Evolutionary conservation across 2,888 invertebrate genomes (phyloP), one percentile per base, ranked within the genome.

Genomic region (Agrochola lychnidis): DNA sequence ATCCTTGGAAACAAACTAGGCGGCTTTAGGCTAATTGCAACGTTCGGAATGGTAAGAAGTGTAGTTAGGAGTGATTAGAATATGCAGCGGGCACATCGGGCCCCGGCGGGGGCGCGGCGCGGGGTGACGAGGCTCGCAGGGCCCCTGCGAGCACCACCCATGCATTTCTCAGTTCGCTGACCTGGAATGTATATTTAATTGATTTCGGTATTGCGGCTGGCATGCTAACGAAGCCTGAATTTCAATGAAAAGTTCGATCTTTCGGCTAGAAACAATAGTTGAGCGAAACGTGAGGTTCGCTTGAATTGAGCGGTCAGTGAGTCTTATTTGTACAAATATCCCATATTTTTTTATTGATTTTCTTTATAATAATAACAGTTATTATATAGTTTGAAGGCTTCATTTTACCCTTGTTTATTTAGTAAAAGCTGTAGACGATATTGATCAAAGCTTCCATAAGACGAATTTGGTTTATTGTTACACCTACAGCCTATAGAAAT

Each of bases 141-240:
- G 76, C 75, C 78, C 69, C 88, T 85, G 86, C 85, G 86, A 89
- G 85, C 88, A 87, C 88, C 88, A 87, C 87, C 91, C 91, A 90
- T 93, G 93, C 91, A 95, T 94, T 94, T 94, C 93, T 92, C 94
- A 92, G 94, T 90, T 92, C 95, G 90, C 90, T 94, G 94, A 91
- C 89, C 92, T 89, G 94, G 93, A 94, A 94, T 92, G 91, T 90
- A 93, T 92, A 92, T 94, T 93, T 94, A 94, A 95, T 95, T 94
- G 94, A 95, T 95, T 94, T 92, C 88, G 89, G 89, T 91, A 91
- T 92, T 93, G 92, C 92, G 91, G 90, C 86, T 90, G 90, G 90
- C 88, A 90, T 86, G 91, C 89, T 91, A 91, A 92, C 91, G 90
- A 91, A 90, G 87, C 88, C 82, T 83, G 88, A 89, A 90, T 91